Conservation (phyloP, 2,797 vertebrate genomes). For the Pipistrellus nathusii region DNA sequence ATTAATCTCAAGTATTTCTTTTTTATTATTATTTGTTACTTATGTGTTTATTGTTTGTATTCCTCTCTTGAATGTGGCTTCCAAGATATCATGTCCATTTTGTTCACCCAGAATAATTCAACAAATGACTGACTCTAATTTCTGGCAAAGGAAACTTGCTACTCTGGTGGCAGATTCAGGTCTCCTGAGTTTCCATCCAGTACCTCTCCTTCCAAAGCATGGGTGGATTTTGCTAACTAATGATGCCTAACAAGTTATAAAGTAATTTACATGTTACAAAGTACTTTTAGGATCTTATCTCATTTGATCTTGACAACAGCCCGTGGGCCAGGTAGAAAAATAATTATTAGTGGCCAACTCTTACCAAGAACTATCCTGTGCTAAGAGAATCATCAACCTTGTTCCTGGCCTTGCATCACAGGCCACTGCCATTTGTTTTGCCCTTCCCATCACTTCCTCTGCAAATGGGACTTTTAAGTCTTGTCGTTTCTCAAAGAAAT, state of each 20-base stretch:
- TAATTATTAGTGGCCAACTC: neutral
- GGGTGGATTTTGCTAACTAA: neutral
- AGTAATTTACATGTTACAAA: neutral
- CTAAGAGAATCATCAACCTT: neutral
- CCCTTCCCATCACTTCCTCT: neutral
- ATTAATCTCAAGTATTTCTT: neutral
- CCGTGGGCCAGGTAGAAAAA: neutral
- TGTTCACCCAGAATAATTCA: neutral
- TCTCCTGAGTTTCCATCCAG: neutral
- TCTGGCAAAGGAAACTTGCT: neutral
- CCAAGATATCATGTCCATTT: neutral
- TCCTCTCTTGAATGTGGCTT: neutral
- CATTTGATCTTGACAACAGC: neutral
- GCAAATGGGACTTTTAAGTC: neutral
- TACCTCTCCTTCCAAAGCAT: neutral
- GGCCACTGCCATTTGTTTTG: neutral
- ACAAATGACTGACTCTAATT: neutral
- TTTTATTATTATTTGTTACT: neutral
- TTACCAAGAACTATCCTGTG: neutral
- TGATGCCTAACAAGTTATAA: neutral
- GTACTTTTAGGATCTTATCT: constrained; percentile 25
- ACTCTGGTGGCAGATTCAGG: neutral
- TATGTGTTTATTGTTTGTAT: neutral
- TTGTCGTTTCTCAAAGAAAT: neutral
- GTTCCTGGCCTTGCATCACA: neutral